Percentiles rank a stretch among this genome's conserved stretches.
Conservation (phyloP, 2,113 vertebrate genomes). For the Danio rerio region GRCz12tu NC_133182.1:70172501-70173000, state of each 20-base stretch:
- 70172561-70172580: too few relatives aligned
- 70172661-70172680: too few relatives aligned
- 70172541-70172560: too few relatives aligned
- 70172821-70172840: background rate
- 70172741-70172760: background rate
- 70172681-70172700: too few relatives aligned
- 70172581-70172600: too few relatives aligned
- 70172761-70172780: background rate
- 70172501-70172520: too few relatives aligned
- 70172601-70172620: too few relatives aligned
- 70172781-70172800: background rate
- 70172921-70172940: constrained; percentile 38
- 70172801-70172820: background rate
- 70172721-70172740: background rate
- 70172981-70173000: background rate
- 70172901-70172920: constrained; percentile 17
- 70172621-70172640: too few relatives aligned
- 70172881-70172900: constrained; percentile 16
- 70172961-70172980: background rate
- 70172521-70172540: too few relatives aligned
- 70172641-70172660: too few relatives aligned
- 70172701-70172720: too few relatives aligned
- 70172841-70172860: constrained; percentile 9
- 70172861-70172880: background rate
- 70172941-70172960: constrained; percentile 23